These are phyloP conservation scores for Ips nitidus DNA, from an alignment of 1,140 invertebrate genomes.

Conservation along the genomic window DNA sequence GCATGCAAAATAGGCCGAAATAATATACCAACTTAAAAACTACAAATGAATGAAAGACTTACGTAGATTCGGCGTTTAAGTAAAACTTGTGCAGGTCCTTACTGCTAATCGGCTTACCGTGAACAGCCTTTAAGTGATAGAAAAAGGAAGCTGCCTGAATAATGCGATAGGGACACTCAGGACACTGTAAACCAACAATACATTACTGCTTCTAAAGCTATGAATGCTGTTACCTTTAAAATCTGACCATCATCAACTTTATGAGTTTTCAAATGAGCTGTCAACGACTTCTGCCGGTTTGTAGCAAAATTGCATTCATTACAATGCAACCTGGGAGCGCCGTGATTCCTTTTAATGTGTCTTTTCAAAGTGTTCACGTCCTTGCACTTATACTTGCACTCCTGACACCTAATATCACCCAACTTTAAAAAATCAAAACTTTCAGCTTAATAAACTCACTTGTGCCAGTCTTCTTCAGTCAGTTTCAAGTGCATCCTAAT, in stretches of 20 bases:
- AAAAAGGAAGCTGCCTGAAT: slow-evolving; percentile 14
- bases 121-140: slow-evolving; percentile 25
- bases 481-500: slow-evolving; percentile 23
- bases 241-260: slow-evolving; percentile 7
- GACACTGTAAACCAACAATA: slow-evolving; percentile 23
- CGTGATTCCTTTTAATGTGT: slow-evolving; percentile 31
- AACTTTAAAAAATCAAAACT: not conserved
- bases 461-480: slow-evolving; percentile 27
- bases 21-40: no score
- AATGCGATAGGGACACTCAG: slow-evolving; percentile 27
- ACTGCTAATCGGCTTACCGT: slow-evolving; percentile 7
- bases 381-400: slow-evolving; percentile 30
- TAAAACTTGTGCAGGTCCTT: slow-evolving; percentile 21
- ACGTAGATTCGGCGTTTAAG: slow-evolving; percentile 15
- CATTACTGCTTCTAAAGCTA: not conserved
- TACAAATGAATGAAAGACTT: not conserved
- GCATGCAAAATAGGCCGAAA: no score
- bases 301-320: slow-evolving; percentile 27
- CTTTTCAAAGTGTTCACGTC: slow-evolving; percentile 20
- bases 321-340: slow-evolving; percentile 17
- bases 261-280: slow-evolving; percentile 24
- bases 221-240: slow-evolving; percentile 16
- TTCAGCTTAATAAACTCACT: slow-evolving; percentile 19
- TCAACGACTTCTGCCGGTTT: slow-evolving; percentile 22
- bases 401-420: slow-evolving; percentile 18